A percentile compares a stretch with the other conserved stretches of the same genome.
Conservation (phyloP, 1,140 invertebrate species). For the Euschistus heros region DNA sequence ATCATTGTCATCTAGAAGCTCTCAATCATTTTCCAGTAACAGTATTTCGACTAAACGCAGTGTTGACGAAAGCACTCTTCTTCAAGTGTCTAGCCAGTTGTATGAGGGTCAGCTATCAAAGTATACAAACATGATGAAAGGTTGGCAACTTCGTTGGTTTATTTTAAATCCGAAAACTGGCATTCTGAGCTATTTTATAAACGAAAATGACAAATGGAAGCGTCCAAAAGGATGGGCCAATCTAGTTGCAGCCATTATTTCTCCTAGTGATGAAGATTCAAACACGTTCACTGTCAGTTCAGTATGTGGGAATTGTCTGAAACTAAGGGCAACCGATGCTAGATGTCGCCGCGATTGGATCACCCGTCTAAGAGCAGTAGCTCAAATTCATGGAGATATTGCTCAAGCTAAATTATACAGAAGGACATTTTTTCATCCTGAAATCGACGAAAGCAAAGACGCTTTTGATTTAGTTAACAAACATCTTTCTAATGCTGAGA, state of each 20-base stretch:
- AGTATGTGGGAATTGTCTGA: background rate
- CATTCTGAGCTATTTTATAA: background rate
- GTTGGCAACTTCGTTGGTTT: constrained; percentile 1
- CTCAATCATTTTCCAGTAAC: too few species aligned
- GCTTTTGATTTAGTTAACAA: background rate
- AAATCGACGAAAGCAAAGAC: background rate
- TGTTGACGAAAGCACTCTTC: too few species aligned
- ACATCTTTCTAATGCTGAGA: background rate
- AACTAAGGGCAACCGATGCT: background rate
- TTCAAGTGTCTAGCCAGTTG: too few species aligned
- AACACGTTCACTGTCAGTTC: background rate
- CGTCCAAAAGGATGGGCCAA: background rate
- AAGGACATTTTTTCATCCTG: background rate
- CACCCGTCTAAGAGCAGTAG: background rate
- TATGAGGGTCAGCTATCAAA: too few species aligned
- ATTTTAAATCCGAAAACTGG: background rate
- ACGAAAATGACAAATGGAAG: background rate
- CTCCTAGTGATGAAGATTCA: constrained; percentile 5
- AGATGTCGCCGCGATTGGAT: background rate
- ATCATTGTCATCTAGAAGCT: background rate
- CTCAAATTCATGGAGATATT: background rate
- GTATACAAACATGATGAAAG: too few species aligned
- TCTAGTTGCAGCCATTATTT: background rate
- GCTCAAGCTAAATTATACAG: background rate
- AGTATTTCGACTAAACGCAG: too few species aligned